A percentile compares a stretch with the other conserved stretches of the same genome.
Evolutionary conservation across 2,113 vertebrate genomes (phyloP).

Genomic region (Actinemys pallida): DNA sequence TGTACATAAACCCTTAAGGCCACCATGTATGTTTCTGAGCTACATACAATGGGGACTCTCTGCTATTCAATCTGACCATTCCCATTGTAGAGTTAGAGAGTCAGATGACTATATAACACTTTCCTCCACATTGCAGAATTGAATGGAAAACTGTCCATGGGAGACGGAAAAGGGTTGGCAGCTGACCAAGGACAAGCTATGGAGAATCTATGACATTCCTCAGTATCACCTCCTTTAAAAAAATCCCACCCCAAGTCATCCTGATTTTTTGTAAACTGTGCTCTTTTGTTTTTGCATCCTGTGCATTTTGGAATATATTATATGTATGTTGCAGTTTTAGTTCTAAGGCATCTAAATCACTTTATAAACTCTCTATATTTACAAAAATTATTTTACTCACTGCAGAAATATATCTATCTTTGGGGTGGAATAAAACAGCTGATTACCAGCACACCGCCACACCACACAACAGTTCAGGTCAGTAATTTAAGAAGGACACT

Average conservation of each 20-base stretch:
- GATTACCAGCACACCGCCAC: background rate
- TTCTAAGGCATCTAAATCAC: background rate
- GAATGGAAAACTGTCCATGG: background rate
- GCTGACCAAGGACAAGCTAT: background rate
- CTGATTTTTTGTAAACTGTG: background rate
- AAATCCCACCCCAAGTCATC: background rate
- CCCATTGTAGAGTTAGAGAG: slow-evolving; percentile 1
- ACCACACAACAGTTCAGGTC: background rate
- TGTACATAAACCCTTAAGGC: slow-evolving; percentile 13
- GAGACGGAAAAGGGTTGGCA: background rate
- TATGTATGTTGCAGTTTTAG: background rate
- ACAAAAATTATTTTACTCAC: background rate
- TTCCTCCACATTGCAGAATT: slow-evolving; percentile 23
- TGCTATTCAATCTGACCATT: slow-evolving; percentile 6
- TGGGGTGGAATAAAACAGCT: background rate
- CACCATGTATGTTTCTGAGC: slow-evolving; percentile 4
- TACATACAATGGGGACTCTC: background rate
- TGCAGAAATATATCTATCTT: background rate
- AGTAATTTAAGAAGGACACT: background rate
- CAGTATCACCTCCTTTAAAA: background rate
- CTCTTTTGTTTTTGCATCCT: background rate
- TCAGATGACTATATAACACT: background rate
- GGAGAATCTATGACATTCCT: background rate
- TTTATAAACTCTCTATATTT: background rate
- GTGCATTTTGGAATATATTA: background rate